Evolutionary conservation across 2,797 vertebrate species (phyloP), one percentile per base, ranked within the genome.

Genomic region (Columba guinea): DNA sequence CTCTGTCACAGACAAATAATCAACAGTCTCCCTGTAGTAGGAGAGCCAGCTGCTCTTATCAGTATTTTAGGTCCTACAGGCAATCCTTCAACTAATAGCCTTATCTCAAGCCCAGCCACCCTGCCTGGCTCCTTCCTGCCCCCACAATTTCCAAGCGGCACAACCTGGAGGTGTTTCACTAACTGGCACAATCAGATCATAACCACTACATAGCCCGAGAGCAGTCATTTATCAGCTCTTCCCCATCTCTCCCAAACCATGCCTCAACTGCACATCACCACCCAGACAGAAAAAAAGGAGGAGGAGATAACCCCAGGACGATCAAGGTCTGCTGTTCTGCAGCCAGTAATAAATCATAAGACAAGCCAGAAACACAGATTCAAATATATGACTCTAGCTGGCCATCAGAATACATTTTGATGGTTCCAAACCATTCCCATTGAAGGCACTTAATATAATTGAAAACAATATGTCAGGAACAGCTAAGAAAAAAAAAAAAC

Each of bases 21-120:
- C 64, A 58, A 39, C 27, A 73, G 41, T 16, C n/a, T 59, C 63
- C 21, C 55, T 60, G 30, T 5, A 49, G 28, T 3, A 80, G 21
- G 30, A 81, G 2, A 64, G 19, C 34, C 51, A 28, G 76, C 34
- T 87, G 79, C 19, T 79, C 7, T 94, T 84, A 87, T 68, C 65
- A 77, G 51, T 62, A 34, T 44, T 84, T 65, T 68, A 55, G 48
- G 58, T 75, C 48, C 62, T 48, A 52, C 20, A 73, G 90, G 51
- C 88, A 91, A 68, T 63, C 53, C 32, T 84, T 68, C 65, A 70
- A 39, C 69, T 91, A 85, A 89, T 9, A 77, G 58, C 49, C 53
- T 90, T 92, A 90, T 85, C 84, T 91, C 55, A 56, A 74, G 52
- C 27, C 37, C 73, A 89, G 87, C n/a, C 70, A 78, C 55, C 41